A percentile compares a stretch with the other conserved stretches of the same genome.
Conservation (phyloP, 2,888 invertebrate species). For the Spatulosminthurus flaviceps region DNA sequence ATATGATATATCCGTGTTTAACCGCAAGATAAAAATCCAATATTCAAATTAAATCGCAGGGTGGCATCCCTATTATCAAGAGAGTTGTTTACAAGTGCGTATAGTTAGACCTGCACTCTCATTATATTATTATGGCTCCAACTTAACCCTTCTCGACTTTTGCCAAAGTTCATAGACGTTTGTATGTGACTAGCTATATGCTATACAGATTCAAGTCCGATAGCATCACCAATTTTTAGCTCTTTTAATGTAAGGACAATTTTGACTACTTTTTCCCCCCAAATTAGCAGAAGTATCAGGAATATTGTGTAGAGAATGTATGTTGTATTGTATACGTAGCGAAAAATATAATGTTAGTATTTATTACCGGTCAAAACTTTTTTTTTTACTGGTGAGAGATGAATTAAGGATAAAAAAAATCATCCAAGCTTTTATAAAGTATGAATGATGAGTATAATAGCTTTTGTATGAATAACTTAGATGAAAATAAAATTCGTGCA, state of each 20-base stretch:
- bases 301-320: too few species aligned
- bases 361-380: neutral
- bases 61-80: constrained; percentile 23
- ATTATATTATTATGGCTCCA: neutral
- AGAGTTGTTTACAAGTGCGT: neutral
- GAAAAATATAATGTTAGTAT: neutral
- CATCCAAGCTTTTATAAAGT: neutral
- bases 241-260: neutral
- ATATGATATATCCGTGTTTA: constrained; percentile 4
- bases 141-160: too few species aligned
- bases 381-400: neutral
- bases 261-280: neutral
- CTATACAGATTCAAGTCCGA: too few species aligned
- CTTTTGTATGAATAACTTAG: neutral
- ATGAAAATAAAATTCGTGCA: constrained; percentile 9
- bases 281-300: too few species aligned
- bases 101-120: neutral
- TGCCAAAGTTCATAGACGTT: neutral
- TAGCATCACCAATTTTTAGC: neutral
- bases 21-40: constrained; percentile 26
- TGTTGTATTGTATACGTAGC: too few species aligned
- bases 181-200: neutral
- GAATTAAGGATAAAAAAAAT: neutral
- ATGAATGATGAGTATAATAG: neutral
- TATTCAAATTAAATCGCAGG: constrained; percentile 25